Evolutionary conservation across 2,888 invertebrate species (phyloP).

Genomic region (Oscheius sp.): DNA sequence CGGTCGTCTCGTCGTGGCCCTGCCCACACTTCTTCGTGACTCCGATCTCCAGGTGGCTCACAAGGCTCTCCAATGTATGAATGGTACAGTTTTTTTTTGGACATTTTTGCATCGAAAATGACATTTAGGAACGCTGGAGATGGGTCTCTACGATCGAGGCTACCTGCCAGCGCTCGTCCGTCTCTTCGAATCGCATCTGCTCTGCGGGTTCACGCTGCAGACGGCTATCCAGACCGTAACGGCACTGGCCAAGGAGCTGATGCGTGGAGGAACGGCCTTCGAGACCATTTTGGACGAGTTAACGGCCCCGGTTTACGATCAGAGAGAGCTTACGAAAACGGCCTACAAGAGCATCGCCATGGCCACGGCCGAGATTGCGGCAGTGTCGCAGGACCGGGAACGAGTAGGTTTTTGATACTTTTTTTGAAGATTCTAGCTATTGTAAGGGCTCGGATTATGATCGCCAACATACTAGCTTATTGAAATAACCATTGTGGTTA

Average conservation of each 20-base stretch:
- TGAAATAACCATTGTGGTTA: no score
- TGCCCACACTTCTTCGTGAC: constrained; percentile 91
- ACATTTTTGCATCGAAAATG: not conserved
- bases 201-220: constrained; percentile 85
- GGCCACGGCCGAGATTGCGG: constrained; percentile 89
- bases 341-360: constrained; percentile 96
- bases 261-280: constrained; percentile 78
- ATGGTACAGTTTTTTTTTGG: constrained; percentile 40
- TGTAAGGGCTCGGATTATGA: no score
- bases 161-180: constrained; percentile 78
- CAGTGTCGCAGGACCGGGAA: constrained; percentile 74
- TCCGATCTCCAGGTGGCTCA: constrained; percentile 96
- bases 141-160: constrained; percentile 75
- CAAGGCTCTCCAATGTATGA: constrained; percentile 71
- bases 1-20: constrained; percentile 80
- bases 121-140: constrained; percentile 43
- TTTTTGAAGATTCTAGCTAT: no score
- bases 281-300: constrained; percentile 85
- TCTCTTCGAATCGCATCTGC: constrained; percentile 52
- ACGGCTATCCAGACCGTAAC: constrained; percentile 94
- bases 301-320: constrained; percentile 81
- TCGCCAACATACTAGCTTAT: no score
- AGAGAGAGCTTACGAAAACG: constrained; percentile 73
- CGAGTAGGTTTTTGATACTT: not conserved
- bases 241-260: constrained; percentile 83